Evolutionary conservation across 2,888 invertebrate genomes (phyloP).

Genomic region (Leucophenga montana): DNA sequence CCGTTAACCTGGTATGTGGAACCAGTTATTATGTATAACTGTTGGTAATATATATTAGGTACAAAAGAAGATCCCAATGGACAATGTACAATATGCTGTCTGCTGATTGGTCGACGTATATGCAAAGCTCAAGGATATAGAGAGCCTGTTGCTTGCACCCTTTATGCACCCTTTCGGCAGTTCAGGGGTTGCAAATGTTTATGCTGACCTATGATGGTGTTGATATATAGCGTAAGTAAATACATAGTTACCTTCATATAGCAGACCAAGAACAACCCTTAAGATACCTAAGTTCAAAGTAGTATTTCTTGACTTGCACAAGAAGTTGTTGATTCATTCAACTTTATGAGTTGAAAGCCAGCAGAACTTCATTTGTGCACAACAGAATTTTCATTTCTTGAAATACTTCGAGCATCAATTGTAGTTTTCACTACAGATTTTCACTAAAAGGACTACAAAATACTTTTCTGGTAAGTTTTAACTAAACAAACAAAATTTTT

Average conservation of each 20-base stretch:
- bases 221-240: conserved; percentile 16
- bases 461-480: conserved; percentile 37
- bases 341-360: conserved; percentile 69
- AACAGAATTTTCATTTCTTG: conserved; percentile 1
- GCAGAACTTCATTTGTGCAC: conserved; percentile 39
- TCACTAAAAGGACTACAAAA: neutral
- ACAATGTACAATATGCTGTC: conserved; percentile 9
- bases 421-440: conserved; percentile 29
- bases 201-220: conserved; percentile 47
- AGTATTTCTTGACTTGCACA: conserved; percentile 44
- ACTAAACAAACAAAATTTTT: conserved; percentile 44
- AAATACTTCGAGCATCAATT: conserved; percentile 10
- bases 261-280: conserved; percentile 34
- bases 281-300: conserved; percentile 2
- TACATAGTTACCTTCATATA: no score
- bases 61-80: neutral
- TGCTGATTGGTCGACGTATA: conserved; percentile 52
- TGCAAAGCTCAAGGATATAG: conserved; percentile 6
- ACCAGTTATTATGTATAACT: neutral
- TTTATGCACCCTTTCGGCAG: neutral
- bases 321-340: conserved; percentile 57
- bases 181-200: conserved; percentile 42
- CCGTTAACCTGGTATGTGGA: conserved; percentile 44
- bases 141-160: conserved; percentile 39
- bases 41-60: no score